phyloP scores from a whole-genome alignment of 2,888 invertebrate species.

The Nineta flava region DNA sequence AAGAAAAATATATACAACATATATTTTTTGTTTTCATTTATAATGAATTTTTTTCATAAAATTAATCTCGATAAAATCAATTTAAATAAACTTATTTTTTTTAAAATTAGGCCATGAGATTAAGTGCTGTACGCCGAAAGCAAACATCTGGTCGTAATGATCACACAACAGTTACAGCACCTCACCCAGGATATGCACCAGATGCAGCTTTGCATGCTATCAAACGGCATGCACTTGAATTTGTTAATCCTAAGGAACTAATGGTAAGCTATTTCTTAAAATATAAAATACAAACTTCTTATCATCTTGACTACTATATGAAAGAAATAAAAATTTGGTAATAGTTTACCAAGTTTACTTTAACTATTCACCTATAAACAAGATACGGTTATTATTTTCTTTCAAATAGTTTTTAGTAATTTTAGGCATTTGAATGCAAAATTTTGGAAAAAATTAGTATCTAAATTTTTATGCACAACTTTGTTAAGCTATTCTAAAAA shows the following conservation, averaged over 20 bases:
- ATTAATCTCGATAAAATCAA: too few relatives aligned
- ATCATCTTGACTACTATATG: neutral
- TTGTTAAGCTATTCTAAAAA: too few relatives aligned
- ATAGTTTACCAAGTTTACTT: neutral
- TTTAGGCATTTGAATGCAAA: too few relatives aligned
- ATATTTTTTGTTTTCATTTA: too few relatives aligned
- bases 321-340: neutral
- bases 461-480: too few relatives aligned
- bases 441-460: too few relatives aligned
- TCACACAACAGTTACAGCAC: conserved; percentile 37
- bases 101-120: conserved; percentile 36
- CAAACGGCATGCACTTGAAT: conserved; percentile 83
- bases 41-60: too few relatives aligned
- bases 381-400: neutral
- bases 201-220: conserved; percentile 96
- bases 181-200: conserved; percentile 74
- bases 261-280: conserved; percentile 42
- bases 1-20: too few relatives aligned
- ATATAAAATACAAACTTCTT: conserved; percentile 3
- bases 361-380: neutral
- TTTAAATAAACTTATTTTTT: neutral
- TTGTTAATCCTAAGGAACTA: conserved; percentile 76
- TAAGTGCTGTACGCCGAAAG: conserved; percentile 48
- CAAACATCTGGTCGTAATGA: conserved; percentile 35
- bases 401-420: neutral